phyloP scores from a whole-genome alignment of 1,140 invertebrate species.

The Diorhabda carinulata region DNA sequence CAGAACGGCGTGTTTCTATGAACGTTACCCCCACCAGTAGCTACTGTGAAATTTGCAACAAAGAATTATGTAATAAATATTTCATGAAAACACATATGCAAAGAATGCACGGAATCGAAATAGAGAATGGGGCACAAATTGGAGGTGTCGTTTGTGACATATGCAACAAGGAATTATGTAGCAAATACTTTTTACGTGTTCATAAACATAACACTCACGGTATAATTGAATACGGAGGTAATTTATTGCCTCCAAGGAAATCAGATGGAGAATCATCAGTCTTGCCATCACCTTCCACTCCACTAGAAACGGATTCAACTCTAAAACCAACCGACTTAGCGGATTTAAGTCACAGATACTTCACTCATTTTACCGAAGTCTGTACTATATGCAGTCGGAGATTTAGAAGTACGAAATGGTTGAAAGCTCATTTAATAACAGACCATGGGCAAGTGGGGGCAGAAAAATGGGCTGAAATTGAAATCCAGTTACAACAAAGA shows the following conservation, averaged over 20 bases:
- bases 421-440: conserved; percentile 81
- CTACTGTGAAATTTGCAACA: conserved; percentile 99
- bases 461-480: conserved; percentile 68
- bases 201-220: conserved; percentile 98
- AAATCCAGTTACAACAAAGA: conserved; percentile 47
- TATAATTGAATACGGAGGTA: conserved; percentile 69
- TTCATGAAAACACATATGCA: conserved; percentile 99
- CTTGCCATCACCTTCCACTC: conserved; percentile 36
- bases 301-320: conserved; percentile 50
- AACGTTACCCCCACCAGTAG: conserved; percentile 68
- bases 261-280: conserved; percentile 43
- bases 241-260: conserved; percentile 52
- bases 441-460: conserved; percentile 75
- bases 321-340: conserved; percentile 53
- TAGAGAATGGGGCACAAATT: conserved; percentile 85
- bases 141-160: conserved; percentile 94
- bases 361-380: conserved; percentile 70
- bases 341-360: conserved; percentile 61
- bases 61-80: conserved; percentile 99
- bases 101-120: conserved; percentile 97
- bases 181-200: conserved; percentile 94
- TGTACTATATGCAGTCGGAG: conserved; percentile 84
- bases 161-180: conserved; percentile 95
- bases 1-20: conserved; percentile 40
- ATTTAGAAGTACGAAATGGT: conserved; percentile 85